Conservation (phyloP, 1,140 invertebrate genomes). For the Ctenoplectra terminalis region DNA sequence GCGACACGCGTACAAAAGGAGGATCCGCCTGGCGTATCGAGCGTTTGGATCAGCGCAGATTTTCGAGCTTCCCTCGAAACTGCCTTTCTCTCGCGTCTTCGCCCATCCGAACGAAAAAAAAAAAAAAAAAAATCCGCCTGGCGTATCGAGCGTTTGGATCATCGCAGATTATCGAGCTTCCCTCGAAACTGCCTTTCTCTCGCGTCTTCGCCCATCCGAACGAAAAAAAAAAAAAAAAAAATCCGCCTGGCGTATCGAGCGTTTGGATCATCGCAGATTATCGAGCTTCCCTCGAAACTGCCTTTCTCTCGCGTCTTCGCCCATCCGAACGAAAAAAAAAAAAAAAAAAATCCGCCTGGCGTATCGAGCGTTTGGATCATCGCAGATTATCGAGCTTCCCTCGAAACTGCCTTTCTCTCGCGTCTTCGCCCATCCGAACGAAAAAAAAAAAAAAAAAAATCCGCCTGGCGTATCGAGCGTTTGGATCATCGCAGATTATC, state of each 20-base stretch:
- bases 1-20: slow-evolving; percentile 31
- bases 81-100: background rate
- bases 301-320: background rate
- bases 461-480: background rate
- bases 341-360: background rate
- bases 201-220: too few relatives aligned
- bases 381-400: background rate
- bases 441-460: background rate
- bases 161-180: background rate
- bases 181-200: background rate
- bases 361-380: background rate
- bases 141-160: background rate
- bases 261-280: background rate
- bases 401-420: background rate
- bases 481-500: background rate
- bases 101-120: too few relatives aligned
- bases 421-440: too few relatives aligned
- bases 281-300: background rate
- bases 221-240: background rate
- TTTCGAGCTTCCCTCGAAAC: background rate
- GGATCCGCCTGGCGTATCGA: background rate
- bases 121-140: background rate
- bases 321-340: too few relatives aligned
- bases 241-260: background rate
- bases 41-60: background rate